These are phyloP conservation scores for Torymus tubicola DNA, from an alignment of 2,888 invertebrate genomes.

Conservation along the genomic window DNA sequence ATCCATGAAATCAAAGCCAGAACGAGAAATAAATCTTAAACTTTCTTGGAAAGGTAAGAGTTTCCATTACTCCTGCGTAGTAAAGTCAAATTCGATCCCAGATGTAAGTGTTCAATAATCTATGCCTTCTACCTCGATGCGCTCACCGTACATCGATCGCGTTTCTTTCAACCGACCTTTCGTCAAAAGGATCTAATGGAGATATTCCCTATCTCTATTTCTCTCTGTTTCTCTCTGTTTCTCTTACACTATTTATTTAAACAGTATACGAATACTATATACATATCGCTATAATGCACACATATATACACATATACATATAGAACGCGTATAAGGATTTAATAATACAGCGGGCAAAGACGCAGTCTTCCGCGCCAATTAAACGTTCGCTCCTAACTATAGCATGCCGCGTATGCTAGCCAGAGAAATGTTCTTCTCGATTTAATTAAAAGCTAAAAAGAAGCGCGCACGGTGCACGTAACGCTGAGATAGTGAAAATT, in stretches of 20 bases:
- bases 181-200: constrained; percentile 23
- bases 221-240: too few relatives aligned
- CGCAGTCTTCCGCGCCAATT: constrained; percentile 25
- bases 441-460: constrained; percentile 37
- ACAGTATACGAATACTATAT: too few relatives aligned
- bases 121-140: background rate
- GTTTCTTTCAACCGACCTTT: constrained; percentile 15
- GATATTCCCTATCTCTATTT: constrained; percentile 23
- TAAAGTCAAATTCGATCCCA: background rate
- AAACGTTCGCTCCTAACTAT: constrained; percentile 3
- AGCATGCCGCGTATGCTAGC: background rate
- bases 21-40: too few relatives aligned
- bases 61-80: constrained; percentile 3
- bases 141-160: background rate
- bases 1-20: too few relatives aligned
- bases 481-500: background rate
- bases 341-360: constrained; percentile 30
- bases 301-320: background rate
- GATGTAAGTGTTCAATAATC: constrained; percentile 6
- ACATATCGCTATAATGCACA: background rate
- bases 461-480: background rate
- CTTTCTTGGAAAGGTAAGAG: background rate
- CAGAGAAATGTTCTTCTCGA: constrained; percentile 10
- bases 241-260: too few relatives aligned
- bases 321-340: constrained; percentile 9